phyloP scores from a whole-genome alignment of 2,888 invertebrate genomes.

The Oeneis ivallda region DNA sequence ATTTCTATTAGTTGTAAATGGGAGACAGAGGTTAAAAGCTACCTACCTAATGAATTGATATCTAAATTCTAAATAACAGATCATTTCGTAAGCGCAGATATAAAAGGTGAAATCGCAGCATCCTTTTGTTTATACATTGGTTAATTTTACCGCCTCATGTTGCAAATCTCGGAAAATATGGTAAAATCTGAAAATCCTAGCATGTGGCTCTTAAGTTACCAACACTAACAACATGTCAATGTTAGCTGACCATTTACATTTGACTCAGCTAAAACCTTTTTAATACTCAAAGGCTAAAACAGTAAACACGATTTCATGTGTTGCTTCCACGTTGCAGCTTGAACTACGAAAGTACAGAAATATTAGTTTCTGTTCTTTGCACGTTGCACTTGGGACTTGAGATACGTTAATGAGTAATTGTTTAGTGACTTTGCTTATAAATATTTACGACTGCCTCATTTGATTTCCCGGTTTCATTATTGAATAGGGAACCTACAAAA shows the following conservation, averaged over 20 bases:
- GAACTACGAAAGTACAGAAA: slow-evolving; percentile 17
- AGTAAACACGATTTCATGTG: slow-evolving; percentile 29
- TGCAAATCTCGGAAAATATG: background rate
- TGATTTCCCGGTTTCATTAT: background rate
- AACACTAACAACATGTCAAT: slow-evolving; percentile 18
- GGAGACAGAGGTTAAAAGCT: too few species aligned
- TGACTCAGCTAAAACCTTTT: too few species aligned
- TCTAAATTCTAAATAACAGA: too few species aligned
- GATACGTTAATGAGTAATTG: slow-evolving; percentile 24
- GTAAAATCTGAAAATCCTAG: background rate
- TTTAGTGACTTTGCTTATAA: slow-evolving; percentile 33
- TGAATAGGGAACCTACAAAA: too few species aligned
- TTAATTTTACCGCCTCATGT: background rate
- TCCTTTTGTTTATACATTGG: background rate
- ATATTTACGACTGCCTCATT: slow-evolving; percentile 2
- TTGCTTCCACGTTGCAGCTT: slow-evolving; percentile 21
- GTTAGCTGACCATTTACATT: slow-evolving; percentile 24
- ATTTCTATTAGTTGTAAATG: too few species aligned
- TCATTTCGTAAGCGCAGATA: too few species aligned
- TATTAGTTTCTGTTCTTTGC: slow-evolving; percentile 10
- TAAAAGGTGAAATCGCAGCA: too few species aligned
- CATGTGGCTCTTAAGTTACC: slow-evolving; percentile 6
- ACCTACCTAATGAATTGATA: too few species aligned
- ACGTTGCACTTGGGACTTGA: slow-evolving; percentile 24
- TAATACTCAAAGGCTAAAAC: too few species aligned